Evolutionary conservation across 1,140 invertebrate species (phyloP).

Genomic region (Theocolax elegans): DNA sequence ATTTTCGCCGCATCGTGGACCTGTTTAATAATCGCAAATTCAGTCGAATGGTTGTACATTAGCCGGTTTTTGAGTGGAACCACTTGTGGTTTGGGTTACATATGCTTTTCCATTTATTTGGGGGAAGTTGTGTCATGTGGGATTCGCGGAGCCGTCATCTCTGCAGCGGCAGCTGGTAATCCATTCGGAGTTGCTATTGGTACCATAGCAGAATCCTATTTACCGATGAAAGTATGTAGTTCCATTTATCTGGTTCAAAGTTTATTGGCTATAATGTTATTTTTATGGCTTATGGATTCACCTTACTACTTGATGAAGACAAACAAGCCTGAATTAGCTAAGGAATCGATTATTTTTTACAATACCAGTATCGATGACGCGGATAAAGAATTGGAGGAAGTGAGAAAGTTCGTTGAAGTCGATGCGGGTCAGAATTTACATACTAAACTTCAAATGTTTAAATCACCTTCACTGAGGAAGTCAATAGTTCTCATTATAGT

Average conservation of each 20-base stretch:
- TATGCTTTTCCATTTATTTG: slow-evolving; percentile 60
- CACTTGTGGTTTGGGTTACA: slow-evolving; percentile 74
- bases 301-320: not conserved
- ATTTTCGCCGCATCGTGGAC: slow-evolving; percentile 74
- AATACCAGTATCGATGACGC: not conserved
- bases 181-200: not conserved
- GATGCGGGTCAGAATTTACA: not conserved
- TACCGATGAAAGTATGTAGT: slow-evolving; percentile 67
- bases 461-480: slow-evolving; percentile 55
- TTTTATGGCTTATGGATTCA: slow-evolving; percentile 8
- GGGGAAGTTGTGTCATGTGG: not conserved
- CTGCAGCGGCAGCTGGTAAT: not conserved
- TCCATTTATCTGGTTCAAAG: not conserved
- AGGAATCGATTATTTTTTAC: slow-evolving; percentile 6
- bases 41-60: slow-evolving; percentile 67
- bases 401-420: not conserved
- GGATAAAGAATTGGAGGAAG: not conserved
- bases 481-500: slow-evolving; percentile 73
- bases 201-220: not conserved
- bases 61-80: slow-evolving; percentile 63
- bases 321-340: not conserved
- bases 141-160: slow-evolving; percentile 1
- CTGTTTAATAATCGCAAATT: slow-evolving; percentile 68
- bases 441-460: not conserved
- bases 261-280: not conserved